Evolutionary conservation across 1,140 invertebrate genomes (phyloP).

Genomic region (Dreissena polymorpha): DNA sequence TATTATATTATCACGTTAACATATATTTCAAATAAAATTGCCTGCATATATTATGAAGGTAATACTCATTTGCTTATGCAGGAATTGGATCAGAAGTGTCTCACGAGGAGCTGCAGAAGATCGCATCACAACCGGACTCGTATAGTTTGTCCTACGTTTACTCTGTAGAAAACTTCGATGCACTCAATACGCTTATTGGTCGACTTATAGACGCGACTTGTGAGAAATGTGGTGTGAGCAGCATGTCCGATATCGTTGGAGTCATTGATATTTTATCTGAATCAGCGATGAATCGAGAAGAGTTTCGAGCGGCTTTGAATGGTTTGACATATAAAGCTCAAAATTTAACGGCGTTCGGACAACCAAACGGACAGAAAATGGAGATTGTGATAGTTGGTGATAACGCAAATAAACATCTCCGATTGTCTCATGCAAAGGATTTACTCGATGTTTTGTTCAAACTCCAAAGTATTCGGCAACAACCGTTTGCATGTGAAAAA

Average conservation of each 20-base stretch:
- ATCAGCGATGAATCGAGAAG: neutral
- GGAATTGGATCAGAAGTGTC: slow-evolving; percentile 13
- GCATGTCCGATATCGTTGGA: neutral
- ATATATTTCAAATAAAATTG: too few relatives aligned
- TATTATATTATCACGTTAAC: too few relatives aligned
- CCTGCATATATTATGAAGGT: too few relatives aligned
- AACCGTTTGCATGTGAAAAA: neutral
- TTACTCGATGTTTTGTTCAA: neutral
- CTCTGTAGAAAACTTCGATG: slow-evolving; percentile 15
- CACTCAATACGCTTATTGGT: slow-evolving; percentile 8
- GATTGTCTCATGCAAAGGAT: neutral
- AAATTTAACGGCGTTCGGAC: too few relatives aligned
- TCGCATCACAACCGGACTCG: slow-evolving; percentile 7
- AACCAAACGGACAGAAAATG: neutral
- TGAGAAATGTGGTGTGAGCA: slow-evolving; percentile 1
- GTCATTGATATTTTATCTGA: neutral
- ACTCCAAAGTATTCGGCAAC: neutral
- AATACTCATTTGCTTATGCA: neutral
- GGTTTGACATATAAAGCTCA: neutral
- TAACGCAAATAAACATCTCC: neutral
- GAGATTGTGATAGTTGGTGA: neutral
- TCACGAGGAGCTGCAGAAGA: slow-evolving; percentile 1
- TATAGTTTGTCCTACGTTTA: slow-evolving; percentile 7
- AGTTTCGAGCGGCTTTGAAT: slow-evolving; percentile 1
- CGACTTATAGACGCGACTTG: slow-evolving; percentile 10